These are phyloP conservation scores for Philotrypesis tridentata DNA, from an alignment of 1,140 invertebrate genomes.

Conservation along the genomic window DNA sequence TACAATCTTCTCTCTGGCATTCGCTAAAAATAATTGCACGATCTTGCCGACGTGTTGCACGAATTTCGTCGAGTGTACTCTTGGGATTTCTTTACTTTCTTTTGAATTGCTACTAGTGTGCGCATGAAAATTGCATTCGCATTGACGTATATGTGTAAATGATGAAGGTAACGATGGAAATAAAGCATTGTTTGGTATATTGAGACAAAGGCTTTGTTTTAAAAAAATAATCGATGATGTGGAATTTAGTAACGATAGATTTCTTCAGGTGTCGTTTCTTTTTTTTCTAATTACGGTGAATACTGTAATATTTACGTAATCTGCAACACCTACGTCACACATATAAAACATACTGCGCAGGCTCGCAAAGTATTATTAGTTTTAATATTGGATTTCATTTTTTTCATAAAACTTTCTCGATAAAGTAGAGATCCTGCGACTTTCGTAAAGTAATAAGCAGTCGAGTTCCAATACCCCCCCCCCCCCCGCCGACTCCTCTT, in stretches of 20 bases:
- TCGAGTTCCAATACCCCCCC: background rate
- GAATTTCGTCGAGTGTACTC: background rate
- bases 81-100: background rate
- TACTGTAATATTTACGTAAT: background rate
- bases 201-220: too few species aligned
- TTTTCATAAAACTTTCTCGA: background rate
- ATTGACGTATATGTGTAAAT: background rate
- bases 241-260: background rate
- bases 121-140: background rate
- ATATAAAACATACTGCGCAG: background rate
- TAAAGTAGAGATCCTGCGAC: background rate
- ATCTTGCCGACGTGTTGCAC: constrained; percentile 9
- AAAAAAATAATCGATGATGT: background rate
- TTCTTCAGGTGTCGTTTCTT: background rate
- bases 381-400: background rate
- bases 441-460: background rate
- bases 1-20: constrained; percentile 45
- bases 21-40: constrained; percentile 44
- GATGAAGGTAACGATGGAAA: background rate
- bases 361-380: background rate
- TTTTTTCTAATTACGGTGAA: background rate
- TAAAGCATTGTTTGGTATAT: too few species aligned
- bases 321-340: background rate
- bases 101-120: background rate
- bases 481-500: too few species aligned